Conservation (phyloP, 1,140 invertebrate species). For the Chironomus tepperi region DNA sequence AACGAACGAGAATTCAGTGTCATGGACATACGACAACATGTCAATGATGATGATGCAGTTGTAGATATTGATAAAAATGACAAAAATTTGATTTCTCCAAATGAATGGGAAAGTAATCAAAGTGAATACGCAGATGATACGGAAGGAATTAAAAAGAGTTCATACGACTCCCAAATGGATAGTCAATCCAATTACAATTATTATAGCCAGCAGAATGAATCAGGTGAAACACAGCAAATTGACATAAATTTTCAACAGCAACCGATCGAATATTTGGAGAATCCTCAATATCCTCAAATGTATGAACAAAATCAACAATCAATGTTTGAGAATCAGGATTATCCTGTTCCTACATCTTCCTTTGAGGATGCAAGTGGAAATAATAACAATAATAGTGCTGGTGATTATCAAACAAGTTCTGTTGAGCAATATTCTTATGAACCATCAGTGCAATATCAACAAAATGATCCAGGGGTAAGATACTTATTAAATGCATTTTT, state of each 20-base stretch:
- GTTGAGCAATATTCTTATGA: constrained; percentile 3
- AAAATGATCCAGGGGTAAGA: neutral
- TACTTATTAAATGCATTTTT: no score
- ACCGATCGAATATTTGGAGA: neutral
- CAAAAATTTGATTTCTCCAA: neutral
- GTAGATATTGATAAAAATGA: neutral
- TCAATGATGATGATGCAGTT: no score
- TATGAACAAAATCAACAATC: neutral
- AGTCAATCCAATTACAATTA: constrained; percentile 16
- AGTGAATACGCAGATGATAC: neutral
- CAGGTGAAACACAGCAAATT: constrained; percentile 5
- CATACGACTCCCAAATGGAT: neutral
- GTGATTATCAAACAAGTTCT: neutral
- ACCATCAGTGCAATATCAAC: neutral
- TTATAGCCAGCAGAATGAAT: neutral
- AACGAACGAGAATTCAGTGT: neutral
- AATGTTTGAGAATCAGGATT: neutral
- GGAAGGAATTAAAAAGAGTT: neutral
- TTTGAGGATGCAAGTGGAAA: no score
- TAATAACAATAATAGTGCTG: neutral
- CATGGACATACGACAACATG: neutral
- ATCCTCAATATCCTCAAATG: neutral
- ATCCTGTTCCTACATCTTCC: neutral
- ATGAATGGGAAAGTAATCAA: constrained; percentile 4
- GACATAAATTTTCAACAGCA: neutral